Conservation (phyloP, 2,888 invertebrate species). For the Germaria angustata region DNA sequence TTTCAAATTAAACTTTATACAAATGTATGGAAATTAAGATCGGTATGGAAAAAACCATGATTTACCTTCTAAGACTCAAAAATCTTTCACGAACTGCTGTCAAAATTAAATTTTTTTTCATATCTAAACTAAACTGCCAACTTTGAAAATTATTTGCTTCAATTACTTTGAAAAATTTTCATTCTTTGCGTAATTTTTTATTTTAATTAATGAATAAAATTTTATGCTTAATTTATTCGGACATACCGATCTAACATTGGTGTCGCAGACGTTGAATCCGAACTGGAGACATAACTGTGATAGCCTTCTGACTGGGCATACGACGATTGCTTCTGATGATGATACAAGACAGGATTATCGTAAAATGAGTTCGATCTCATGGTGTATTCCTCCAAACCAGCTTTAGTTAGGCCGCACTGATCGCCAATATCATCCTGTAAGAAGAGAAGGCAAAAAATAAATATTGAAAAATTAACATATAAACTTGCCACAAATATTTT, state of each 20-base stretch:
- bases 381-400: slow-evolving; percentile 87
- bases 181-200: neutral
- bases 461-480: slow-evolving; percentile 28
- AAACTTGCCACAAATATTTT: slow-evolving; percentile 22
- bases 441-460: slow-evolving; percentile 26
- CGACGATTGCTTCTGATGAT: slow-evolving; percentile 87
- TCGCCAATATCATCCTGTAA: slow-evolving; percentile 78
- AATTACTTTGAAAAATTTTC: neutral
- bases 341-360: slow-evolving; percentile 81
- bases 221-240: slow-evolving; percentile 67
- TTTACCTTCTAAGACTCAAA: no score
- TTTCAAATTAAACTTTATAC: no score
- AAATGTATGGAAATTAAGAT: no score
- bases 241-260: slow-evolving; percentile 86
- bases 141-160: neutral
- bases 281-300: slow-evolving; percentile 89
- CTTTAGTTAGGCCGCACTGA: slow-evolving; percentile 82
- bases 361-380: slow-evolving; percentile 83
- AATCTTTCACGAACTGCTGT: no score
- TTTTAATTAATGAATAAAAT: neutral
- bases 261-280: slow-evolving; percentile 88
- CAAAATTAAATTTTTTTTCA: no score
- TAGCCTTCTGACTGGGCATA: slow-evolving; percentile 91
- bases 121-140: neutral
- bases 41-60: no score